A percentile compares a stretch with the other conserved stretches of the same genome.
Conservation (phyloP, 2,113 vertebrate genomes). For the Tupaia tana region DNA sequence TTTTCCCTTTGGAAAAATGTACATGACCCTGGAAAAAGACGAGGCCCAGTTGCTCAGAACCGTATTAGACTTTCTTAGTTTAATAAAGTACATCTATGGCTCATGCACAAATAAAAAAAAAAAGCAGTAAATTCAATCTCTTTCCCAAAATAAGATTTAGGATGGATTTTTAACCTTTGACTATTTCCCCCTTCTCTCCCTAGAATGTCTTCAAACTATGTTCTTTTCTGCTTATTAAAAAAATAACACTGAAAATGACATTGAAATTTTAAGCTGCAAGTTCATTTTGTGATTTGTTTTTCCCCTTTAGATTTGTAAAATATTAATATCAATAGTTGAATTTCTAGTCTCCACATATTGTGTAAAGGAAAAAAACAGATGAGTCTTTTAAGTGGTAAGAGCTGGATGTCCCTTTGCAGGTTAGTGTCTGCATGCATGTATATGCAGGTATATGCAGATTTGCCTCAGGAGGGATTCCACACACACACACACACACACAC, state of each 20-base stretch:
- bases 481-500: fast-evolving
- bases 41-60: neutral
- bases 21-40: neutral
- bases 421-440: neutral
- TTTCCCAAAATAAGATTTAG: neutral
- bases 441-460: neutral
- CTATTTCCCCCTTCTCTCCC: neutral
- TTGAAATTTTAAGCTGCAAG: constrained; percentile 13
- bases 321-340: neutral
- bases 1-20: constrained; percentile 38
- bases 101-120: neutral
- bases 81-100: neutral
- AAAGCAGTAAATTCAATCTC: neutral
- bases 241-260: neutral
- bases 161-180: neutral
- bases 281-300: neutral
- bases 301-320: neutral
- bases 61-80: neutral
- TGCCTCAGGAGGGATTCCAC: neutral
- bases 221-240: neutral
- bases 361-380: neutral
- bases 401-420: neutral
- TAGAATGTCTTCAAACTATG: neutral
- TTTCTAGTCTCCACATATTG: neutral
- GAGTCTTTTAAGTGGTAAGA: neutral